Evolutionary conservation across 2,113 vertebrate genomes (phyloP), one percentile per base, ranked within the genome.

Genomic region (Ceyx cyanopectus): DNA sequence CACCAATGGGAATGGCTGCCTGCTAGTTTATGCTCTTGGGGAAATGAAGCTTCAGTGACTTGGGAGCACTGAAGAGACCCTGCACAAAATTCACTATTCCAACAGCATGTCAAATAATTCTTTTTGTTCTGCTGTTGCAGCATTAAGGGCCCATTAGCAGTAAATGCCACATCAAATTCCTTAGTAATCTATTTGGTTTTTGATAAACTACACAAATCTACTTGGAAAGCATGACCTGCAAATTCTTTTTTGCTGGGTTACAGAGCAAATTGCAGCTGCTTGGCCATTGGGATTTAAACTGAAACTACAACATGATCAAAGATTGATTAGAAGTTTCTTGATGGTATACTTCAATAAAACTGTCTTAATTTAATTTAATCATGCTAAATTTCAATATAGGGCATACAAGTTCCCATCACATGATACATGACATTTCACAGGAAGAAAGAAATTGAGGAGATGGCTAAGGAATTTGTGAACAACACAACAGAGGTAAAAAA

Each of bases 141-240:
- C 67, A 94, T 58, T 27, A 77, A 80, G 61, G 61, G 34, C 53
- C 75, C 72, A 83, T 88, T 76, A 92, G 50, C 83, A 93, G 63
- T 37, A 92, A 92, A 84, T 87, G 45, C 66, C 54, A 86, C 50
- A 75, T 67, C 43, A 93, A 94, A 93, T 89, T 77, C 81, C 58
- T 68, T 34, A 13, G 45, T 83, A 92, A 93, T 88, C 80, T 84
- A 48, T 68, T 91, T 92, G 77, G 92, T 87, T 77, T 94, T 90
- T 92, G 77, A 65, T 50, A 58, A 62, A 50, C 74, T 56, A 68
- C 50, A 79, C 48, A 95, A 93, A 95, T 88, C 93, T 95, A 57
- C 80, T 93, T 78, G 57, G 83, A 94, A 93, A 94, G 80, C 88
- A 0, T 51, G 65, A 88, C 65, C 2, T 2, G 65, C 41, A 93